These are phyloP conservation scores for Poecile atricapillus DNA, from an alignment of 2,113 vertebrate species.

Conservation along the genomic window DNA sequence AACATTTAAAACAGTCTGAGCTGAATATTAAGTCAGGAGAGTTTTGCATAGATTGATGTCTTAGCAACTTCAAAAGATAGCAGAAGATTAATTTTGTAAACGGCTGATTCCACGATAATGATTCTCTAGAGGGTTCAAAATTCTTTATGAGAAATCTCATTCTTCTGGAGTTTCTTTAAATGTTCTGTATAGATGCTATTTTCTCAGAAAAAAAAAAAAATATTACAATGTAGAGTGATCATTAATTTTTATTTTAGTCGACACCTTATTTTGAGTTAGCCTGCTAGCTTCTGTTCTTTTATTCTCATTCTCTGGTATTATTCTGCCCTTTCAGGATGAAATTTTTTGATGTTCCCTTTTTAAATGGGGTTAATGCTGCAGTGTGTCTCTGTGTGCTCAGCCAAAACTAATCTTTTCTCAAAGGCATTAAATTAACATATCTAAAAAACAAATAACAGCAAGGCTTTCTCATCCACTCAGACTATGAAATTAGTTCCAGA, in stretches of 20 bases:
- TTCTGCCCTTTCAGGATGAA: neutral
- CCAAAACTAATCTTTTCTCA: neutral
- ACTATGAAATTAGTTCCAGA: neutral
- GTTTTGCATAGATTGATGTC: neutral
- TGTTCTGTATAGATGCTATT: neutral
- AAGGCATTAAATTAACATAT: neutral
- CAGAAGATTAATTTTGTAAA: conserved; percentile 2
- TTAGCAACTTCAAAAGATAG: conserved; percentile 1
- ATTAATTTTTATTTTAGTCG: neutral
- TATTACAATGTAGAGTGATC: neutral
- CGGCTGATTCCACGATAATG: neutral
- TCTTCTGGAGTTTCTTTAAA: neutral
- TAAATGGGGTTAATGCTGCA: neutral
- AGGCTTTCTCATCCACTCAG: neutral
- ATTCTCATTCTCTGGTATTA: neutral
- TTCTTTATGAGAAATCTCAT: neutral
- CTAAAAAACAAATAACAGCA: neutral
- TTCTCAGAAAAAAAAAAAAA: neutral
- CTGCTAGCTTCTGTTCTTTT: neutral
- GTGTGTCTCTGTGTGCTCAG: neutral
- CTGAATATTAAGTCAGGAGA: neutral
- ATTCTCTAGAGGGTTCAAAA: neutral
- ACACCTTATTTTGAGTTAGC: neutral
- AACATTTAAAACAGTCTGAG: neutral
- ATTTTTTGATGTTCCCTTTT: neutral